These are phyloP conservation scores for Denticeps clupeoides DNA, from an alignment of 2,797 vertebrate species.

Conservation along the genomic window DNA sequence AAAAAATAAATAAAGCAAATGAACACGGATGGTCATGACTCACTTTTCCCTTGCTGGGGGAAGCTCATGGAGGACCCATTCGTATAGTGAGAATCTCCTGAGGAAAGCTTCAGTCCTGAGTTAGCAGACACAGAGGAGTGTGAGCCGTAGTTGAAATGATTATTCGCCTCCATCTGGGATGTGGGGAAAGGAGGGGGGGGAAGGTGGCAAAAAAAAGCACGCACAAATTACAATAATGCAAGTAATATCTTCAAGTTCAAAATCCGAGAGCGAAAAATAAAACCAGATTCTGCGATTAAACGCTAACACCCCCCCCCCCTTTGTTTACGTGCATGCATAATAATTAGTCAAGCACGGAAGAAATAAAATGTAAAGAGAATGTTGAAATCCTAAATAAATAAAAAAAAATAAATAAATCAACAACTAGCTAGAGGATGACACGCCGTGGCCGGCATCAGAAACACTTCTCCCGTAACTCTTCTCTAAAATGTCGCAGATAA, in stretches of 20 bases:
- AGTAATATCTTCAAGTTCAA: too few relatives aligned
- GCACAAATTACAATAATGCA: too few relatives aligned
- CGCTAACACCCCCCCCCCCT: too few relatives aligned
- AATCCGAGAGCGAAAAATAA: too few relatives aligned
- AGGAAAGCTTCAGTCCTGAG: conserved; percentile 94
- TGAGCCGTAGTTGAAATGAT: conserved; percentile 84
- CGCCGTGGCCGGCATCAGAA: conserved; percentile 32
- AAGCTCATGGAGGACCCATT: conserved; percentile 84
- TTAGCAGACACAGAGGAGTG: conserved; percentile 73
- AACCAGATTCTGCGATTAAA: too few relatives aligned
- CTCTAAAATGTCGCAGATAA: conserved; percentile 42
- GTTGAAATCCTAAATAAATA: too few relatives aligned
- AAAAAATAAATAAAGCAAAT: background rate
- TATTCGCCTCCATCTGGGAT: conserved; percentile 97
- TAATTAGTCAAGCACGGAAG: too few relatives aligned
- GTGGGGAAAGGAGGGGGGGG: too few relatives aligned
- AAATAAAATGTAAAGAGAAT: too few relatives aligned
- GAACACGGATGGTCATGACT: conserved; percentile 36
- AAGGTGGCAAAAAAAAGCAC: too few relatives aligned
- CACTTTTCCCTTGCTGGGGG: conserved; percentile 87
- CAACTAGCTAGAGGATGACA: conserved; percentile 7
- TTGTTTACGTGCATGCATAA: too few relatives aligned
- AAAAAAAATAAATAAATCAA: too few relatives aligned
- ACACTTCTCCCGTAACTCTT: conserved; percentile 31
- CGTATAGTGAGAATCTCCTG: conserved; percentile 84